Conservation (phyloP, 2,797 vertebrate genomes). For the Sebastolobus alascanus region DNA sequence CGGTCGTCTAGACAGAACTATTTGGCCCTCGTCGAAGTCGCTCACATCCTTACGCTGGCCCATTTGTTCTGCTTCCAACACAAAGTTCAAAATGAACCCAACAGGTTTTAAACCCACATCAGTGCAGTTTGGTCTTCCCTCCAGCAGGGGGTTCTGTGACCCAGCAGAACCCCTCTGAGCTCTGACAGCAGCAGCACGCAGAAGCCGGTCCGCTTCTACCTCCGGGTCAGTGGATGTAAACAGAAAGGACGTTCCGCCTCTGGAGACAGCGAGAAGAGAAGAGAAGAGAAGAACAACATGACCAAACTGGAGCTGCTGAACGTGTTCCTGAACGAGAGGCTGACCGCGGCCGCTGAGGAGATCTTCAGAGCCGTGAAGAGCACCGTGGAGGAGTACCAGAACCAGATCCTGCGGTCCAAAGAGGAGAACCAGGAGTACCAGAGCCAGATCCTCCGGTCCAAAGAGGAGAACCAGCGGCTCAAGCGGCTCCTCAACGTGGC, state of each 20-base stretch:
- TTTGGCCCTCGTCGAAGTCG: too few species aligned
- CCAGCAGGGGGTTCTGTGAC: constrained; percentile 23
- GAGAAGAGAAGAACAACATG: constrained; percentile 56
- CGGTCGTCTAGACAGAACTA: too few species aligned
- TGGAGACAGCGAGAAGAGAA: constrained; percentile 11
- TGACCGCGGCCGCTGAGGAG: constrained; percentile 76
- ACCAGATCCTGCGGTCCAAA: constrained; percentile 70
- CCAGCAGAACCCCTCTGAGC: not conserved
- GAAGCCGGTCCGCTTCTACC: constrained; percentile 37
- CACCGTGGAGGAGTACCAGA: constrained; percentile 74
- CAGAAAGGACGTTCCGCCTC: constrained; percentile 63
- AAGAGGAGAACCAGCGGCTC: constrained; percentile 80
- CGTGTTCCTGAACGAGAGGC: constrained; percentile 77
- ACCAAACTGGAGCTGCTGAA: constrained; percentile 76
- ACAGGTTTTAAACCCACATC: too few species aligned
- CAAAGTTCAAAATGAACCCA: too few species aligned
- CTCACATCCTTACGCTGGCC: too few species aligned
- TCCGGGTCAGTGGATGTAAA: constrained; percentile 75
- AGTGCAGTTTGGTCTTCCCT: constrained; percentile 2
- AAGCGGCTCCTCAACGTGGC: constrained; percentile 72
- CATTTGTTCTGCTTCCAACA: too few species aligned
- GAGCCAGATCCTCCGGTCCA: constrained; percentile 71
- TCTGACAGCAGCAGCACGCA: not conserved
- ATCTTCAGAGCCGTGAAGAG: constrained; percentile 77
- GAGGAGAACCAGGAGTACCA: constrained; percentile 81